These are phyloP conservation scores for Gryllus longicercus DNA, from an alignment of 2,888 invertebrate species.

Conservation along the genomic window DNA sequence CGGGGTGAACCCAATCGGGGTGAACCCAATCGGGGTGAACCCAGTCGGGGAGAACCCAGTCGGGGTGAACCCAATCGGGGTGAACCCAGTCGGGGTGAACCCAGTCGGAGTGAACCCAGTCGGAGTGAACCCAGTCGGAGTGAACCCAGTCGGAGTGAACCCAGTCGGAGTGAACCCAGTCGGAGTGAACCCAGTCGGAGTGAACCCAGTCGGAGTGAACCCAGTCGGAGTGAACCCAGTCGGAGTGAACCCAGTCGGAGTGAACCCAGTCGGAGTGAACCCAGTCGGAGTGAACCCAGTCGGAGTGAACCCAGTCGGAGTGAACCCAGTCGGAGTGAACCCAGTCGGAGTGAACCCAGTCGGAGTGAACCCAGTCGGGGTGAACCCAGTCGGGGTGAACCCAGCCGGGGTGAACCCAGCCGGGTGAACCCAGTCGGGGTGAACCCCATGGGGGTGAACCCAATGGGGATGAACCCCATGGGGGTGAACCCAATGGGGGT, in stretches of 20 bases:
- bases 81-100: too few species aligned
- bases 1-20: rapidly evolving
- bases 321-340: too few species aligned
- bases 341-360: rapidly evolving
- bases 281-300: rapidly evolving
- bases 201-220: too few species aligned
- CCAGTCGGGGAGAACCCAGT: too few species aligned
- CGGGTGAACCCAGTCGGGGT: rapidly evolving
- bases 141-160: too few species aligned
- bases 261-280: too few species aligned
- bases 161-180: rapidly evolving
- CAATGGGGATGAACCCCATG: too few species aligned
- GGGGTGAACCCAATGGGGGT: rapidly evolving
- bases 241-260: rapidly evolving
- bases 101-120: rapidly evolving
- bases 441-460: too few species aligned
- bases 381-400: too few species aligned
- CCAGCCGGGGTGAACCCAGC: too few species aligned
- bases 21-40: too few species aligned
- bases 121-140: rapidly evolving
- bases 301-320: rapidly evolving
- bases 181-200: rapidly evolving
- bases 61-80: rapidly evolving
- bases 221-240: rapidly evolving
- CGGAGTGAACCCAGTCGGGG: rapidly evolving